Conservation (phyloP, 92 coral and sea anemone genomes). For the Bergia puertoricense region DNA sequence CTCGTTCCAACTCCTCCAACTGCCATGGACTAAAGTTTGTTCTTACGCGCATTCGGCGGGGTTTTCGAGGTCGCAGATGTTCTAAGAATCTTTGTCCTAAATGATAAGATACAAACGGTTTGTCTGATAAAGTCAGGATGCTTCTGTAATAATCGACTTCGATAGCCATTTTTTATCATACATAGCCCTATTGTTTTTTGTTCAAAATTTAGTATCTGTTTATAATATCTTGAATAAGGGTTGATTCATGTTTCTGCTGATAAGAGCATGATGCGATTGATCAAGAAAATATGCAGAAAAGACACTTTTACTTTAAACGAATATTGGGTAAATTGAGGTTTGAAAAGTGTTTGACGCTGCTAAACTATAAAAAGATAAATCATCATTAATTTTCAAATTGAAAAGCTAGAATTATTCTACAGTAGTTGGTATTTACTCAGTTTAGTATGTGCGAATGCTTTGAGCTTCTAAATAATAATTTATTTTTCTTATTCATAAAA, state of each 20-base stretch:
- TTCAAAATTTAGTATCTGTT: neutral
- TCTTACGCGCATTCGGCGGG: constrained; percentile 95
- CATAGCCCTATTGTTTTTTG: neutral
- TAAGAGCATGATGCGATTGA: neutral
- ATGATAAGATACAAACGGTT: neutral
- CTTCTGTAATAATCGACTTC: neutral
- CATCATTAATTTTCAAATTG: neutral
- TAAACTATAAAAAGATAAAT: too few relatives aligned
- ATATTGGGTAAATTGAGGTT: neutral
- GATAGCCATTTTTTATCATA: neutral
- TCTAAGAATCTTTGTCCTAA: constrained; percentile 85
- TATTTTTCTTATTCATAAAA: neutral
- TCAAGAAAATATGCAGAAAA: constrained; percentile 16
- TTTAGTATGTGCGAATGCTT: neutral
- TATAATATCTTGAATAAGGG: neutral
- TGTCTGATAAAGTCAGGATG: neutral
- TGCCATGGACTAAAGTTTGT: constrained; percentile 99
- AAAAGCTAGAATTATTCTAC: neutral
- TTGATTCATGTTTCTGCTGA: constrained; percentile 19
- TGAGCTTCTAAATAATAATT: too few relatives aligned
- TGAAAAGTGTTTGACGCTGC: too few relatives aligned
- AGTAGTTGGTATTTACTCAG: neutral
- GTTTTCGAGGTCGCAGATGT: constrained; percentile 81
- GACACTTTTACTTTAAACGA: neutral
- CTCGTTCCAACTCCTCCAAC: constrained; percentile 93